Percentiles rank a stretch among this genome's conserved stretches.
Conservation (phyloP, 2,797 vertebrate genomes). For the Odontamblyopus lacepedii region DNA sequence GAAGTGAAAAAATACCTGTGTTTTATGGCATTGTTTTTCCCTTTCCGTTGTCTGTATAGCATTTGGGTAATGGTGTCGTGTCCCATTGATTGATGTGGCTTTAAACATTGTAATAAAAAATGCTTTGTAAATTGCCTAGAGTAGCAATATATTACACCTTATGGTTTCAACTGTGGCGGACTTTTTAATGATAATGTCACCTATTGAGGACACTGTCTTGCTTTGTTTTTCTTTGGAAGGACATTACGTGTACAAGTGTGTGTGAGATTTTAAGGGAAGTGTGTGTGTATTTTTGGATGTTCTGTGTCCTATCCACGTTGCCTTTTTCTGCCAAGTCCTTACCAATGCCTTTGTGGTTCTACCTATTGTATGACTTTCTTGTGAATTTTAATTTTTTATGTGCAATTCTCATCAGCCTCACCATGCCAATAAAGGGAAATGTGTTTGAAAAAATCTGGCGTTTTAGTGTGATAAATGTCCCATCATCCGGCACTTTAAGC, state of each 20-base stretch:
- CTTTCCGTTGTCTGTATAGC: slow-evolving; percentile 80
- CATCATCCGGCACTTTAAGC: slow-evolving; percentile 30
- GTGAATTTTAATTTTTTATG: slow-evolving; percentile 92
- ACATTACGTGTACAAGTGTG: slow-evolving; percentile 80
- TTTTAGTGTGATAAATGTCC: slow-evolving; percentile 47
- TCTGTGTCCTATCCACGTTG: slow-evolving; percentile 86
- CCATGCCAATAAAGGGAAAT: slow-evolving; percentile 99
- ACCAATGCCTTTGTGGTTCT: slow-evolving; percentile 96
- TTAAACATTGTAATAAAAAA: slow-evolving; percentile 89
- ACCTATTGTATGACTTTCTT: slow-evolving; percentile 96
- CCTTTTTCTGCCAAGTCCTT: slow-evolving; percentile 88
- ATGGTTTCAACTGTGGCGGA: slow-evolving; percentile 89
- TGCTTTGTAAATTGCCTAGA: slow-evolving; percentile 97
- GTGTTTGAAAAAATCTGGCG: slow-evolving; percentile 83
- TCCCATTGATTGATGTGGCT: slow-evolving; percentile 94
- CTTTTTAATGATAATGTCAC: slow-evolving; percentile 92
- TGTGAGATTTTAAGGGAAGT: slow-evolving; percentile 60
- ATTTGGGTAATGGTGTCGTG: slow-evolving; percentile 94
- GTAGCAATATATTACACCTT: slow-evolving; percentile 95
- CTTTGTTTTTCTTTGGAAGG: slow-evolving; percentile 89
- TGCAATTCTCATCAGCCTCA: slow-evolving; percentile 98
- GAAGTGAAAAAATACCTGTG: slow-evolving; percentile 48
- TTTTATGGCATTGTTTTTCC: slow-evolving; percentile 70
- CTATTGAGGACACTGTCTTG: slow-evolving; percentile 86
- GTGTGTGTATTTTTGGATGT: slow-evolving; percentile 63